Evolutionary conservation across 2,888 invertebrate species (phyloP).

Genomic region (Apantesis nais): DNA sequence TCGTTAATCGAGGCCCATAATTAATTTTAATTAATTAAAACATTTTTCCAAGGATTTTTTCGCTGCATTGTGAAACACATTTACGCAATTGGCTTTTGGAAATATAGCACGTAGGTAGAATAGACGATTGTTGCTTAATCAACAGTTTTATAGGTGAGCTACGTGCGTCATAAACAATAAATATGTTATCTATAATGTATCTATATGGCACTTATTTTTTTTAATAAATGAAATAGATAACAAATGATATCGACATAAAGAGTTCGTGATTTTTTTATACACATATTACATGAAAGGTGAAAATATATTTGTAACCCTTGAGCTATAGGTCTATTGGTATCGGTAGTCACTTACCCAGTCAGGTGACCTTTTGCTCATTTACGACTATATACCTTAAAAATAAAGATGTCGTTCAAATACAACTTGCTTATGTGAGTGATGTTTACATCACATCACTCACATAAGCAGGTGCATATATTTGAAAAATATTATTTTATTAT

Average conservation of each 20-base stretch:
- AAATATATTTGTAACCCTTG: too few species aligned
- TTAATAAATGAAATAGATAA: not conserved
- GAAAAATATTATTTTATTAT: too few species aligned
- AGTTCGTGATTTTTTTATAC: too few species aligned
- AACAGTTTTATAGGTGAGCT: not conserved
- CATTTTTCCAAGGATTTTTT: constrained; percentile 2
- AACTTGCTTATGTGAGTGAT: too few species aligned
- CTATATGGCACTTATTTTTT: not conserved
- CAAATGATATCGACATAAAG: not conserved
- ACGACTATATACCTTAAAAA: too few species aligned
- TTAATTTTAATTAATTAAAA: constrained; percentile 6
- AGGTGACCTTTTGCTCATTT: too few species aligned
- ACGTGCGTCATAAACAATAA: not conserved
- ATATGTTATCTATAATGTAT: not conserved
- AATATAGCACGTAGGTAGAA: constrained; percentile 5
- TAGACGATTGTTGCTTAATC: not conserved
- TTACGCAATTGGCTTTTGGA: constrained; percentile 1
- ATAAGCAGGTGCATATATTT: too few species aligned
- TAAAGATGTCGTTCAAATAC: too few species aligned
- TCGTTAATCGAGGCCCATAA: constrained; percentile 1
- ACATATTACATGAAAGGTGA: too few species aligned
- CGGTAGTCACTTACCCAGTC: too few species aligned
- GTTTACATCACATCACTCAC: too few species aligned
- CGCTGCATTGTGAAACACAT: constrained; percentile 1
- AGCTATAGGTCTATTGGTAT: too few species aligned